These are phyloP conservation scores for Neolamprologus tretocephalus DNA, from an alignment of 2,113 vertebrate species.

Conservation along the genomic window DNA sequence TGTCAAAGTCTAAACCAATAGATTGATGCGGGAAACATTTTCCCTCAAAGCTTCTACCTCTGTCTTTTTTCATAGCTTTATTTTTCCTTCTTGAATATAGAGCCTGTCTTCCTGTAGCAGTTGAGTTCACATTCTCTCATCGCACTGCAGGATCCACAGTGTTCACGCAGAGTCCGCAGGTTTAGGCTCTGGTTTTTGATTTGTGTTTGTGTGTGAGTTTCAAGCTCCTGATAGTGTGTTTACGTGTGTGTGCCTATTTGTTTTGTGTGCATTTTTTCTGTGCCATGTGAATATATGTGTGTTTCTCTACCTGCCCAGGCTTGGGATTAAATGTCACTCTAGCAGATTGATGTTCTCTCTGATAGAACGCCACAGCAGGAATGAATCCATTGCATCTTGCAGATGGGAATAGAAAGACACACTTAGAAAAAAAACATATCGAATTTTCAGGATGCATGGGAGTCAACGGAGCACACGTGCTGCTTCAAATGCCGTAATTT, in stretches of 20 bases:
- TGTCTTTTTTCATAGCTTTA: constrained; percentile 1
- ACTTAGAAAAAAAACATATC: neutral
- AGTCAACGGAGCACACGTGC: neutral
- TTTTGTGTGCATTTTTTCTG: neutral
- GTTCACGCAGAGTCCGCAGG: neutral
- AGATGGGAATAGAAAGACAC: constrained; percentile 45
- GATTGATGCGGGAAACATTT: constrained; percentile 9
- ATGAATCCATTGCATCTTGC: constrained; percentile 28
- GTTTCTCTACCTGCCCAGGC: constrained; percentile 45
- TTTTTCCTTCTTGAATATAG: neutral
- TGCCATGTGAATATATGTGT: neutral
- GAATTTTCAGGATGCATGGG: neutral
- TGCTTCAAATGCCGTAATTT: neutral
- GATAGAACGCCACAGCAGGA: constrained; percentile 54
- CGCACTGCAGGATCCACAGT: neutral
- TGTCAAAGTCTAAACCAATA: constrained; percentile 21
- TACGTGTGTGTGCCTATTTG: neutral
- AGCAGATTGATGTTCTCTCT: constrained; percentile 68
- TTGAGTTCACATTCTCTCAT: neutral
- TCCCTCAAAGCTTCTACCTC: neutral
- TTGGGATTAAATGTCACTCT: constrained; percentile 74
- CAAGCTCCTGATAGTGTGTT: neutral
- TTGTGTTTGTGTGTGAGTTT: constrained; percentile 2
- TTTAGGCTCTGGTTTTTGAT: neutral
- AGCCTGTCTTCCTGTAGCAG: neutral